Conservation (phyloP, 2,113 vertebrate genomes). For the Enhydra lutris region DNA sequence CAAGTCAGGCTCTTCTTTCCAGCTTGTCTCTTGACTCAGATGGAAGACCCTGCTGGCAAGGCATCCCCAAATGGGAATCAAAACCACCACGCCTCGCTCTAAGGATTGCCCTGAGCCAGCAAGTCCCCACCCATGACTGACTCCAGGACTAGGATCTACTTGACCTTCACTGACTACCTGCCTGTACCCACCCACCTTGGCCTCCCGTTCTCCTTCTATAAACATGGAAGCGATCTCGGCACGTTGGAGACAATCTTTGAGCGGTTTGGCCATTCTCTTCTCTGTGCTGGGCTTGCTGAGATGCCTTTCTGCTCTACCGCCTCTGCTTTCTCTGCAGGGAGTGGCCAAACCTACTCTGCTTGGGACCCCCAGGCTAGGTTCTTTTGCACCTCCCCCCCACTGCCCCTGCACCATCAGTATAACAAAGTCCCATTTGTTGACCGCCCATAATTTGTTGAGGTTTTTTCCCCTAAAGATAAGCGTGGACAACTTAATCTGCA, state of each 20-base stretch:
- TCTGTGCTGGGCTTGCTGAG: neutral
- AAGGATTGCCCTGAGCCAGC: no score
- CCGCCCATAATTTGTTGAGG: neutral
- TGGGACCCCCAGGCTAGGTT: neutral
- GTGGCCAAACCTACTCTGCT: neutral
- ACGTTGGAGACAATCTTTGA: neutral
- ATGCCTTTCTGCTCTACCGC: neutral
- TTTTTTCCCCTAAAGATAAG: neutral
- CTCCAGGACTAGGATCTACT: neutral
- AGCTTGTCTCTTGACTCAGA: neutral
- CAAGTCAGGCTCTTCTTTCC: neutral
- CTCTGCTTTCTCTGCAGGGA: neutral
- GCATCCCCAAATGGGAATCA: no score
- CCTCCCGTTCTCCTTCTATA: neutral
- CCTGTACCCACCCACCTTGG: neutral
- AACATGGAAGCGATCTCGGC: neutral
- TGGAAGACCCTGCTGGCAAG: neutral
- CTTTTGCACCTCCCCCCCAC: neutral
- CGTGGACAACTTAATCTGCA: neutral
- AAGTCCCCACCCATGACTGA: no score
- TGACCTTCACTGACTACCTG: neutral
- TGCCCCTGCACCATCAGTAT: neutral
- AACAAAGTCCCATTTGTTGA: neutral
- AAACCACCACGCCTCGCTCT: no score
- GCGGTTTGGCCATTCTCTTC: neutral